Percentiles rank a stretch among this genome's conserved stretches.
These are phyloP conservation scores for Thymelicus lineola DNA, from an alignment of 2,888 invertebrate genomes.

Conservation along the genomic window DNA sequence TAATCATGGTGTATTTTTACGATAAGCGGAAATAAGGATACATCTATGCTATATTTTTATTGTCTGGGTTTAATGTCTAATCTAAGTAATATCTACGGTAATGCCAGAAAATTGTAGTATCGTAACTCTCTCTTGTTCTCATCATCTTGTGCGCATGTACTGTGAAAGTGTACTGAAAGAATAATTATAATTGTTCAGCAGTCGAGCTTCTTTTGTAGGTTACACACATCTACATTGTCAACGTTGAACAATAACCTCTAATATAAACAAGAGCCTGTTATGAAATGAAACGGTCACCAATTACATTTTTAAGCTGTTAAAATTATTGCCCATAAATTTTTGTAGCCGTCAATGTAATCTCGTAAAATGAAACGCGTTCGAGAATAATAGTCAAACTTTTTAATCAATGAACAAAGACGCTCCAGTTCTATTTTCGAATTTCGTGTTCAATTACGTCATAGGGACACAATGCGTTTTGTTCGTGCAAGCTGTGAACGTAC, in stretches of 20 bases:
- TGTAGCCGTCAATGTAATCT: conserved; percentile 43
- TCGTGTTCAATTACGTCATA: conserved; percentile 69
- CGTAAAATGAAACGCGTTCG: conserved; percentile 45
- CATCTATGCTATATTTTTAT: too few species aligned
- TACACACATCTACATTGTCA: not conserved
- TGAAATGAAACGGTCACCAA: conserved; percentile 27
- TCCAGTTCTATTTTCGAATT: conserved; percentile 71
- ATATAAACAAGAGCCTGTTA: conserved; percentile 27
- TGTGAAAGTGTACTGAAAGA: too few species aligned
- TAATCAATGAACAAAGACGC: conserved; percentile 66
- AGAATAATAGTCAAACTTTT: conserved; percentile 47
- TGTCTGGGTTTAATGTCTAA: too few species aligned
- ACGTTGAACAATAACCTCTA: conserved; percentile 19
- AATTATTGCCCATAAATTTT: conserved; percentile 49
- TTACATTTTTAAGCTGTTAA: conserved; percentile 37
- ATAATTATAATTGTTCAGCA: too few species aligned
- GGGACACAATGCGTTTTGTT: conserved; percentile 65
- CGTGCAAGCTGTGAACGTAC: conserved; percentile 55
- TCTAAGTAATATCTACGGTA: too few species aligned
- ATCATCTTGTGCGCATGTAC: too few species aligned
- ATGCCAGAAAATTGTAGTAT: too few species aligned
- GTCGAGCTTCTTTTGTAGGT: too few species aligned
- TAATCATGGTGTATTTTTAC: too few species aligned
- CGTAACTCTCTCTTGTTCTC: too few species aligned
- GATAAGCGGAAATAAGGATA: too few species aligned